These are phyloP conservation scores for Rhinatrema bivittatum DNA, from an alignment of 2,797 vertebrate species.

Conservation along the genomic window DNA sequence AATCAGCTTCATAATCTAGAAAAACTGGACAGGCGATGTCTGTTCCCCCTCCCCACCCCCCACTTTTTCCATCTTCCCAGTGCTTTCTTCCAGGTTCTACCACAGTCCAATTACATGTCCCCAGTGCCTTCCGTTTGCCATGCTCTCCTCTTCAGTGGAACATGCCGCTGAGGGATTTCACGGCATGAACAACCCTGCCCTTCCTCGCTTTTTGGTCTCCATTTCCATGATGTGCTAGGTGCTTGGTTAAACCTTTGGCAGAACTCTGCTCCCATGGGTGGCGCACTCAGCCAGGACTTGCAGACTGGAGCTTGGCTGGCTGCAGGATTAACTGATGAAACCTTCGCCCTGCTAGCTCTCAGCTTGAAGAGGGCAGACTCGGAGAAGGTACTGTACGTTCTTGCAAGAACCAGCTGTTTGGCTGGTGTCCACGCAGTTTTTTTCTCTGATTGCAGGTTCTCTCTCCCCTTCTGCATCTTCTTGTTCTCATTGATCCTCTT, in stretches of 20 bases:
- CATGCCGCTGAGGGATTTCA: slow-evolving; percentile 9
- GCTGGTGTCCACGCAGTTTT: not conserved
- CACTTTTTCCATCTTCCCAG: no score
- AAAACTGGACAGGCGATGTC: no score
- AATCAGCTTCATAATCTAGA: no score
- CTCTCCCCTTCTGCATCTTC: slow-evolving; percentile 2
- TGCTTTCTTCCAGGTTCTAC: no score
- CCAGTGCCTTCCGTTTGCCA: slow-evolving; percentile 51
- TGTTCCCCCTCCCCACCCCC: no score
- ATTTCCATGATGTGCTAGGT: slow-evolving; percentile 2
- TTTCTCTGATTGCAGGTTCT: slow-evolving; percentile 1
- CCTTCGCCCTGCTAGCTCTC: not conserved
- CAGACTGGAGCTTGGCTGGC: slow-evolving; percentile 18
- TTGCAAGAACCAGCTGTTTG: slow-evolving; percentile 7
- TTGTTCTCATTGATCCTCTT: slow-evolving; percentile 25
- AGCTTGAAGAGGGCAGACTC: slow-evolving; percentile 30
- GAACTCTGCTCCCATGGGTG: slow-evolving; percentile 56
- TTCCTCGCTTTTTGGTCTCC: slow-evolving; percentile 53
- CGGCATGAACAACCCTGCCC: slow-evolving; percentile 15
- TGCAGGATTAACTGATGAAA: not conserved
- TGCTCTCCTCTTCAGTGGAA: slow-evolving; percentile 61
- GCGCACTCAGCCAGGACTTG: slow-evolving; percentile 57
- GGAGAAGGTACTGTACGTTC: slow-evolving; percentile 36
- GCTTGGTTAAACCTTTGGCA: slow-evolving; percentile 31
- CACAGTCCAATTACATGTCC: not conserved